Conservation (phyloP, 2,888 invertebrate genomes). For the Stramonita haemastoma region DNA sequence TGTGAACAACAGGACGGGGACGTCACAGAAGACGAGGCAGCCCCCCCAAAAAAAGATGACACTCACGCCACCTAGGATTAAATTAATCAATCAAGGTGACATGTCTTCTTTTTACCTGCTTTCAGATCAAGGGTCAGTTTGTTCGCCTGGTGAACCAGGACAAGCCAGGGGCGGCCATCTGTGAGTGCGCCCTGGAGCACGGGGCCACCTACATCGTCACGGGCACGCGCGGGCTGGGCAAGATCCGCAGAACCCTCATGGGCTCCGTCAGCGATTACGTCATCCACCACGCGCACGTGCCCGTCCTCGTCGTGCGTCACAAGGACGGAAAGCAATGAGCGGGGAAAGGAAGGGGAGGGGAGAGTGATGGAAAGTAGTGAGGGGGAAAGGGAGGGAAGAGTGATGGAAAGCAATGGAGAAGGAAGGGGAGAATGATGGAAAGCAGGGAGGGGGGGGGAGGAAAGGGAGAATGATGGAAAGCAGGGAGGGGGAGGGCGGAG, state of each 20-base stretch:
- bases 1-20: too few relatives aligned
- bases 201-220: slow-evolving; percentile 67
- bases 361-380: too few relatives aligned
- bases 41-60: too few relatives aligned
- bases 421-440: neutral
- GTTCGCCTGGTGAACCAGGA: slow-evolving; percentile 63
- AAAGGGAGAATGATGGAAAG: too few relatives aligned
- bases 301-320: slow-evolving; percentile 64
- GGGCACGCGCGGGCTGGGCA: slow-evolving; percentile 73
- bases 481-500: too few relatives aligned
- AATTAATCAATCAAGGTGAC: too few relatives aligned
- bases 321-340: slow-evolving; percentile 39
- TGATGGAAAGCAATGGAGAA: neutral
- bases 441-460: too few relatives aligned
- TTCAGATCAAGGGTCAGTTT: slow-evolving; percentile 69
- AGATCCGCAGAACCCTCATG: slow-evolving; percentile 67
- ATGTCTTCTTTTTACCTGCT: too few relatives aligned
- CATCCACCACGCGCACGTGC: slow-evolving; percentile 70
- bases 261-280: slow-evolving; percentile 74
- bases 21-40: too few relatives aligned
- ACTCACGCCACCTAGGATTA: too few relatives aligned
- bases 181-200: slow-evolving; percentile 67
- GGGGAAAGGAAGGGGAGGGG: neutral
- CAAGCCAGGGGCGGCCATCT: slow-evolving; percentile 71
- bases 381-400: too few relatives aligned